phyloP scores from a whole-genome alignment of 2,888 invertebrate species.

The Parapristionchus giblindavisi region DNA sequence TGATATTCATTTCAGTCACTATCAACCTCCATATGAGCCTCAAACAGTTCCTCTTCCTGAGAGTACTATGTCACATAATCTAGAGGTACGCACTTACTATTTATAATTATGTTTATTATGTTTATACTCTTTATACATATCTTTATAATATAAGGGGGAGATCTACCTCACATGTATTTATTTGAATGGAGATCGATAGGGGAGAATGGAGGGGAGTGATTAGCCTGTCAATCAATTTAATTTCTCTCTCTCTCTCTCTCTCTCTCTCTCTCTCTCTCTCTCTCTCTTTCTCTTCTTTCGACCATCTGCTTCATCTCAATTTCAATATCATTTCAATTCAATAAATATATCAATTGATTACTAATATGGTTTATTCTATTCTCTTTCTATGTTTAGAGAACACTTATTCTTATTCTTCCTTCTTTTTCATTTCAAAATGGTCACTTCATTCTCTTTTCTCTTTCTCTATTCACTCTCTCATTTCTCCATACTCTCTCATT shows the following conservation, averaged over 20 bases:
- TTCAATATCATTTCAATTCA: not conserved
- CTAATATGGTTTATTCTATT: no score
- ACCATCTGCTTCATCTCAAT: constrained; percentile 34
- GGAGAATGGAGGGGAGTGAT: no score
- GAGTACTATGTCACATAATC: constrained; percentile 52
- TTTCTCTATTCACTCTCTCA: not conserved
- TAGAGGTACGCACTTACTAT: constrained; percentile 50
- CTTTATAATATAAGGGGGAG: constrained; percentile 3
- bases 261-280: constrained; percentile 24
- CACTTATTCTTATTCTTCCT: no score
- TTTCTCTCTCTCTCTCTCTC: constrained; percentile 2
- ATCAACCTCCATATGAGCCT: constrained; percentile 59
- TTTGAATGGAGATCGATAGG: no score
- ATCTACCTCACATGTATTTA: no score
- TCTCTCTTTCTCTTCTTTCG: constrained; percentile 37
- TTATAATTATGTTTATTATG: not conserved
- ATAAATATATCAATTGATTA: no score
- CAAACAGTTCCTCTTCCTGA: constrained; percentile 65
- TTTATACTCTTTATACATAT: not conserved
- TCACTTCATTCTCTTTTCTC: not conserved
- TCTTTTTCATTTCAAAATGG: not conserved
- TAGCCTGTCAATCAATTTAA: constrained; percentile 13
- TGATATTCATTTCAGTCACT: constrained; percentile 59
- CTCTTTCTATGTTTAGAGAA: no score
- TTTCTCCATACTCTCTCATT: not conserved